phyloP scores from a whole-genome alignment of 2,797 vertebrate genomes.

The Dendrocincla tyrannina region DNA sequence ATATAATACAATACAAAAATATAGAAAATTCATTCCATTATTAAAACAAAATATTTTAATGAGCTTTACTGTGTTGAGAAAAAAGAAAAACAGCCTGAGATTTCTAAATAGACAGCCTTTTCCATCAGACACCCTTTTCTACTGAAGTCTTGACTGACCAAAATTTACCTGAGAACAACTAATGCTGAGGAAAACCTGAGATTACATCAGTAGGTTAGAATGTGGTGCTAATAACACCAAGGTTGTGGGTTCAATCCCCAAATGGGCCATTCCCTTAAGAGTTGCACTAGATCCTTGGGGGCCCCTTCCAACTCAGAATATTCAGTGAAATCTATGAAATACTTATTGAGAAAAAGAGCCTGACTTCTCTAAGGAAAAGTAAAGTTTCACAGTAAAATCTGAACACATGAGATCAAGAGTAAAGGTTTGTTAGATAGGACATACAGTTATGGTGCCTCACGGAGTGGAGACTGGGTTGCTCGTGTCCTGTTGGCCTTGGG shows the following conservation, averaged over 20 bases:
- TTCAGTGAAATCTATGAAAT: background rate
- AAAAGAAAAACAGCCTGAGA: background rate
- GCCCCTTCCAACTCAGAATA: background rate
- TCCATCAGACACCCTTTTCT: background rate
- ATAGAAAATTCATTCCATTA: background rate
- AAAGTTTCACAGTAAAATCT: background rate
- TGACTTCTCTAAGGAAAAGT: background rate
- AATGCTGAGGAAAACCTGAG: background rate
- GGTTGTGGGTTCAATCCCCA: background rate
- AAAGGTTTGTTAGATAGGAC: background rate
- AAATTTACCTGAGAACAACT: background rate
- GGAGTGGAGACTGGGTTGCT: background rate
- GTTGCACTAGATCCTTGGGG: background rate
- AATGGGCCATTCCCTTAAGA: background rate
- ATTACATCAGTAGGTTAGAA: background rate
- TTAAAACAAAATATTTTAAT: background rate
- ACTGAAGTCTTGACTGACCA: background rate
- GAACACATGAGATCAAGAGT: background rate
- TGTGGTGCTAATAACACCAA: background rate
- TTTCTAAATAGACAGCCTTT: background rate
- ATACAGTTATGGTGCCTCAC: background rate
- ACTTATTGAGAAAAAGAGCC: background rate
- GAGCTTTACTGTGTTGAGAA: background rate
- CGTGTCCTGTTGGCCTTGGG: background rate
- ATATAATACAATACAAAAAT: background rate